phyloP scores from a whole-genome alignment of 2,888 invertebrate genomes.

The Eurytoma californica region DNA sequence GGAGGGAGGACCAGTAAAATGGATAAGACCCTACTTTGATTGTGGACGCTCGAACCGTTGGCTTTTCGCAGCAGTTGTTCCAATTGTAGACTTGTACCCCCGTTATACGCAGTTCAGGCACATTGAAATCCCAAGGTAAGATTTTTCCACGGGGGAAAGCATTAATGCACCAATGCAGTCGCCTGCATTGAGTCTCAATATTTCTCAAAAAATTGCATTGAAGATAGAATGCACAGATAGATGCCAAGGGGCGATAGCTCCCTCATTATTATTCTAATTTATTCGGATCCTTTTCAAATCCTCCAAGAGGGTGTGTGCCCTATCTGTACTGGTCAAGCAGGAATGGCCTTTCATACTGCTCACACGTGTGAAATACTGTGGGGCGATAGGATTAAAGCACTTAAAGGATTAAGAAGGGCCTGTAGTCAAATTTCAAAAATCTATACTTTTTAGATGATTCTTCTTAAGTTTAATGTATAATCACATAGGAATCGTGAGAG shows the following conservation, averaged over 20 bases:
- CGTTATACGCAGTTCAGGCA: constrained; percentile 94
- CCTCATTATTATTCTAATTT: constrained; percentile 62
- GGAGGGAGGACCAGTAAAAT: constrained; percentile 93
- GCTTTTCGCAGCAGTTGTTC: constrained; percentile 95
- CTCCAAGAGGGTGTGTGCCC: constrained; percentile 58
- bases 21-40: constrained; percentile 97
- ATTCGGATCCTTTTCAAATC: constrained; percentile 58
- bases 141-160: constrained; percentile 48
- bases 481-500: constrained; percentile 13
- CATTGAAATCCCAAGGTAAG: constrained; percentile 94
- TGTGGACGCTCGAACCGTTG: constrained; percentile 97
- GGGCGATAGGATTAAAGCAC: constrained; percentile 58
- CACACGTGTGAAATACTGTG: constrained; percentile 56
- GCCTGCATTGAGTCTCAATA: constrained; percentile 41
- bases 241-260: constrained; percentile 58
- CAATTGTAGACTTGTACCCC: constrained; percentile 96
- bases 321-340: constrained; percentile 62
- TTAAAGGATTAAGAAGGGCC: constrained; percentile 57
- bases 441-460: constrained; percentile 43
- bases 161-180: constrained; percentile 52
- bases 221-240: constrained; percentile 55
- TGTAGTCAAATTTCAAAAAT: constrained; percentile 57
- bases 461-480: constrained; percentile 25
- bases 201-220: constrained; percentile 62
- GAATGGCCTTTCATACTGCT: constrained; percentile 56